Evolutionary conservation across 2,888 invertebrate genomes (phyloP).

Genomic region (Apocheima hispidaria): DNA sequence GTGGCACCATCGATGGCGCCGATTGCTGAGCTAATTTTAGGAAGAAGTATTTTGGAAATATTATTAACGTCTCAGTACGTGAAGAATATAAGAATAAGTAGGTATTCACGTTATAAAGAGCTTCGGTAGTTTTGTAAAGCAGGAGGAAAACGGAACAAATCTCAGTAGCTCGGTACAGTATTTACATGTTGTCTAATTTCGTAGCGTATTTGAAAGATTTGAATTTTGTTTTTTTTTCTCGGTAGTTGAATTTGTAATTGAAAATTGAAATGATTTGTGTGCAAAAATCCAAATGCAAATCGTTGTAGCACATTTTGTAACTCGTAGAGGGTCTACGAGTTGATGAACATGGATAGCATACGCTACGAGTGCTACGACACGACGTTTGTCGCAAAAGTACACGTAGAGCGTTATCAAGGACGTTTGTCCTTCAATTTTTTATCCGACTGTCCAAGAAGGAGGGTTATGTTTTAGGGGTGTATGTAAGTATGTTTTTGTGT

Average conservation of each 20-base stretch:
- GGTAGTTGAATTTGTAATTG: neutral
- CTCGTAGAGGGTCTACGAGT: slow-evolving; percentile 5
- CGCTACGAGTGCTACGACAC: too few species aligned
- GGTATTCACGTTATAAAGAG: neutral
- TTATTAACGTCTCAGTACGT: neutral
- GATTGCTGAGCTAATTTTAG: neutral
- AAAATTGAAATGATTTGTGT: neutral
- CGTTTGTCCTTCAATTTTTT: too few species aligned
- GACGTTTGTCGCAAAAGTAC: too few species aligned
- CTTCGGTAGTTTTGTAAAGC: neutral
- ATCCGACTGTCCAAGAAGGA: too few species aligned
- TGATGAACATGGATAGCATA: too few species aligned
- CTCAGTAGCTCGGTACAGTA: neutral
- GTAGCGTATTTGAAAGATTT: neutral
- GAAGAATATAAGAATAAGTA: neutral
- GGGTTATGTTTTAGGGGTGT: too few species aligned
- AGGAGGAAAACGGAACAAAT: neutral
- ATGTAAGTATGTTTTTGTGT: too few species aligned
- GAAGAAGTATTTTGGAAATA: slow-evolving; percentile 1
- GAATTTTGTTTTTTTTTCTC: neutral
- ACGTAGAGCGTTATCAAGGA: too few species aligned
- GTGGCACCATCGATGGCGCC: slow-evolving; percentile 27
- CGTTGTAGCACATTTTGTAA: neutral
- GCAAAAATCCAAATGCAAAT: neutral
- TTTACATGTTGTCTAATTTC: neutral